These are phyloP conservation scores for Ascaphus truei DNA, from an alignment of 2,113 vertebrate species.

Conservation along the genomic window DNA sequence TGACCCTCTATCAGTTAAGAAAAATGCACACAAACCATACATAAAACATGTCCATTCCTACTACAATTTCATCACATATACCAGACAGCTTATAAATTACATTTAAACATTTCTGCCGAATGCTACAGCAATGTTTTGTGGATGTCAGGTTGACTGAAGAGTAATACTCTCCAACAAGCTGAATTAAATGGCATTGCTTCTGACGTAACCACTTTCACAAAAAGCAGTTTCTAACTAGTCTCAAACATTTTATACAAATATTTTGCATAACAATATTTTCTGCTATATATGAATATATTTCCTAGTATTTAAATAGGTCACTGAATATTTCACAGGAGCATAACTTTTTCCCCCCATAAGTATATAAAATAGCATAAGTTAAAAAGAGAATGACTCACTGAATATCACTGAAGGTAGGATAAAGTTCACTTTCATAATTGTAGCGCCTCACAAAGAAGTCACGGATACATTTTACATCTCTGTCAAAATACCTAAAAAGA, in stretches of 20 bases:
- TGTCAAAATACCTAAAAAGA: constrained; percentile 86
- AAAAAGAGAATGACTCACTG: constrained; percentile 60
- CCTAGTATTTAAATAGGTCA: too few relatives aligned
- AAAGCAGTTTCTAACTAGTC: too few relatives aligned
- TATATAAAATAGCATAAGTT: too few relatives aligned
- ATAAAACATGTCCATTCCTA: background rate
- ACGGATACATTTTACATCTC: constrained; percentile 89
- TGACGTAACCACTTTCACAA: too few relatives aligned
- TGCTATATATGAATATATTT: too few relatives aligned
- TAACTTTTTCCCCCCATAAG: too few relatives aligned
- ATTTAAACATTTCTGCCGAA: background rate
- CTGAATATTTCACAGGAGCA: too few relatives aligned
- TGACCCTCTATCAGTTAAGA: too few relatives aligned
- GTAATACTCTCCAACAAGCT: background rate
- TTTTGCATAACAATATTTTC: too few relatives aligned
- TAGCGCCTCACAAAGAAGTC: constrained; percentile 88
- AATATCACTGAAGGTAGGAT: constrained; percentile 83
- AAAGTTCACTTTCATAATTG: constrained; percentile 89
- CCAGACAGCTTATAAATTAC: background rate
- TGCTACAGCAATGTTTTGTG: background rate
- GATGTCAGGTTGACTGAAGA: background rate
- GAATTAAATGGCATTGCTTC: background rate
- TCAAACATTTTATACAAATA: too few relatives aligned
- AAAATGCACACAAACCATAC: too few relatives aligned
- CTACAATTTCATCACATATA: background rate